Evolutionary conservation across 1,140 invertebrate genomes (phyloP).

Genomic region (Pseudomyrmex concolor): DNA sequence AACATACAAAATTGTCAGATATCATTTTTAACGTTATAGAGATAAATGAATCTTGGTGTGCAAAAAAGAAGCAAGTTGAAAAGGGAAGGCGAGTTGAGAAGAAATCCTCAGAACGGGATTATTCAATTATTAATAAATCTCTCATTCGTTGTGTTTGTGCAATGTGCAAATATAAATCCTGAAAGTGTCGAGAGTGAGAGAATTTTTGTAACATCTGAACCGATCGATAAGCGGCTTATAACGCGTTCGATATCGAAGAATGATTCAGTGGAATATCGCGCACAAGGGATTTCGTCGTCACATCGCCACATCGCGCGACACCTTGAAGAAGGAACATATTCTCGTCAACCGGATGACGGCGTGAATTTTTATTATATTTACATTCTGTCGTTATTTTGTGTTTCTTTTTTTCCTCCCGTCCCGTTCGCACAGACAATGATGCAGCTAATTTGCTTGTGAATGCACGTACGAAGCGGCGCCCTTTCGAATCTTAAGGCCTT

Average conservation of each 20-base stretch:
- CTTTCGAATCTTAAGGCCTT: slow-evolving; percentile 63
- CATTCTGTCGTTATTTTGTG: slow-evolving; percentile 63
- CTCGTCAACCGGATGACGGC: slow-evolving; percentile 68
- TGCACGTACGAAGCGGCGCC: slow-evolving; percentile 63
- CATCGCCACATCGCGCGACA: slow-evolving; percentile 38
- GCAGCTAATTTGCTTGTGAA: slow-evolving; percentile 69
- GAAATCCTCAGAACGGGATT: background rate
- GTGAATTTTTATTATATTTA: slow-evolving; percentile 67
- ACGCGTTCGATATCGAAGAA: slow-evolving; percentile 34
- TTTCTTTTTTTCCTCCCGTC: slow-evolving; percentile 32
- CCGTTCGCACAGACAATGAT: slow-evolving; percentile 66
- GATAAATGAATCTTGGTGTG: no score
- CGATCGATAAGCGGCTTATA: slow-evolving; percentile 39
- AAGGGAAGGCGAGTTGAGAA: background rate
- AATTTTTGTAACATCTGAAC: slow-evolving; percentile 23
- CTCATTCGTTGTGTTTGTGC: background rate
- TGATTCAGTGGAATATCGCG: slow-evolving; percentile 30
- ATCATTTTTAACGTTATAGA: no score
- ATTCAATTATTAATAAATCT: background rate
- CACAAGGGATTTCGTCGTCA: slow-evolving; percentile 39
- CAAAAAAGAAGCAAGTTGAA: no score
- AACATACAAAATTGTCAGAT: no score
- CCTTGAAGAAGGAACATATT: slow-evolving; percentile 29
- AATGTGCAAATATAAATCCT: background rate
- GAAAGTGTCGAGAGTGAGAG: background rate